Conservation (phyloP, 2,797 vertebrate species). For the Anomalospiza imberbis region DNA sequence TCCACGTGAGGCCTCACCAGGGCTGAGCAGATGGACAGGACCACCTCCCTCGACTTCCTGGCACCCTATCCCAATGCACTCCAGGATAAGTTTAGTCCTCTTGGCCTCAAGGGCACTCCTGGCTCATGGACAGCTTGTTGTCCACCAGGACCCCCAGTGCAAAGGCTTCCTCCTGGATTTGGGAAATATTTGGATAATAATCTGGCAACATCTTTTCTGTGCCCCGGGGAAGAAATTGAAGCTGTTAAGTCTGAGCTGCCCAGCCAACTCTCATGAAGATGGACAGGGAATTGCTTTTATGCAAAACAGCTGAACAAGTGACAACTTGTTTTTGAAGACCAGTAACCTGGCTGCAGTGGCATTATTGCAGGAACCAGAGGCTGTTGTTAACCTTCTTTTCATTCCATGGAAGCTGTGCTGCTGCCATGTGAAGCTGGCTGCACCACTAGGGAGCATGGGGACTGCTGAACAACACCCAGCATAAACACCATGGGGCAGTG, state of each 20-base stretch:
- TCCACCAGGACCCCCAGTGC: neutral
- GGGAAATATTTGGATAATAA: neutral
- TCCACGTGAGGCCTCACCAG: neutral
- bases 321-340: neutral
- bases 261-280: neutral
- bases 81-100: neutral
- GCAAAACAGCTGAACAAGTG: neutral
- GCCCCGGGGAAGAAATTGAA: neutral
- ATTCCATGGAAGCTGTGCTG: neutral
- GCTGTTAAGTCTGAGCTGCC: neutral
- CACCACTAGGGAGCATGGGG: neutral
- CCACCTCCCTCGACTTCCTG: fast-evolving
- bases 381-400: neutral
- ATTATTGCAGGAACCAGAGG: neutral
- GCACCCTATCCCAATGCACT: neutral
- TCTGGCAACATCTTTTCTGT: neutral
- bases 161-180: neutral
- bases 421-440: neutral
- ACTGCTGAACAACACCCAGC: neutral
- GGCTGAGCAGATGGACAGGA: neutral
- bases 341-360: neutral
- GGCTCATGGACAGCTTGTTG: neutral
- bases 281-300: neutral
- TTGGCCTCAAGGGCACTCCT: neutral
- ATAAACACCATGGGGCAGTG: neutral